These are phyloP conservation scores for Arge pagana DNA, from an alignment of 2,888 invertebrate genomes.

Conservation along the genomic window DNA sequence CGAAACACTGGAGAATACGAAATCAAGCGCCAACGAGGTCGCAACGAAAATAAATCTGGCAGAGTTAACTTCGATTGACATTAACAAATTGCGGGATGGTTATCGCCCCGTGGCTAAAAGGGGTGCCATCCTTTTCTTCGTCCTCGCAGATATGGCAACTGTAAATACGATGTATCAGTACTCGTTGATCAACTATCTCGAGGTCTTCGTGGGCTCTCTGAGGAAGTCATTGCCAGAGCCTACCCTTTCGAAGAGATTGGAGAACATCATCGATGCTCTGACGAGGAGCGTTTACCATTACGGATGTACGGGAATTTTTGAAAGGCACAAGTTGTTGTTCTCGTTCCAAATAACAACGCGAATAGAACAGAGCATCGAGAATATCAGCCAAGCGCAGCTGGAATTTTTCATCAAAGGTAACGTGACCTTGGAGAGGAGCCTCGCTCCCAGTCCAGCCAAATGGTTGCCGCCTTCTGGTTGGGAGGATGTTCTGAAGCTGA, in stretches of 20 bases:
- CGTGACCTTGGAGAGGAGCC: constrained; percentile 75
- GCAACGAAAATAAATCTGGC: constrained; percentile 76
- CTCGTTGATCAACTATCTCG: constrained; percentile 82
- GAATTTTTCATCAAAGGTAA: constrained; percentile 93
- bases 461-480: constrained; percentile 80
- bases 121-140: constrained; percentile 89
- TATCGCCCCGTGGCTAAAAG: constrained; percentile 85
- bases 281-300: constrained; percentile 90
- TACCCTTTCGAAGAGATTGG: constrained; percentile 72
- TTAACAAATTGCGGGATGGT: constrained; percentile 81
- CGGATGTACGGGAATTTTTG: constrained; percentile 91
- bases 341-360: constrained; percentile 91
- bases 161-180: constrained; percentile 94
- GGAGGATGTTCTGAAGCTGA: constrained; percentile 81
- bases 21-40: constrained; percentile 83
- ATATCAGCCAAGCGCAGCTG: constrained; percentile 71
- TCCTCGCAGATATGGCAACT: constrained; percentile 85
- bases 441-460: constrained; percentile 67
- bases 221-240: constrained; percentile 83
- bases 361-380: constrained; percentile 72
- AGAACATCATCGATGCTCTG: constrained; percentile 81
- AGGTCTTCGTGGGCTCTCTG: constrained; percentile 81
- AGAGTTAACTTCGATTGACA: constrained; percentile 75
- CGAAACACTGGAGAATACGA: constrained; percentile 85
- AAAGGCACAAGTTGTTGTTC: constrained; percentile 86